Evolutionary conservation across 2,797 vertebrate genomes (phyloP).

Genomic region (Coregonus ussuriensis): DNA sequence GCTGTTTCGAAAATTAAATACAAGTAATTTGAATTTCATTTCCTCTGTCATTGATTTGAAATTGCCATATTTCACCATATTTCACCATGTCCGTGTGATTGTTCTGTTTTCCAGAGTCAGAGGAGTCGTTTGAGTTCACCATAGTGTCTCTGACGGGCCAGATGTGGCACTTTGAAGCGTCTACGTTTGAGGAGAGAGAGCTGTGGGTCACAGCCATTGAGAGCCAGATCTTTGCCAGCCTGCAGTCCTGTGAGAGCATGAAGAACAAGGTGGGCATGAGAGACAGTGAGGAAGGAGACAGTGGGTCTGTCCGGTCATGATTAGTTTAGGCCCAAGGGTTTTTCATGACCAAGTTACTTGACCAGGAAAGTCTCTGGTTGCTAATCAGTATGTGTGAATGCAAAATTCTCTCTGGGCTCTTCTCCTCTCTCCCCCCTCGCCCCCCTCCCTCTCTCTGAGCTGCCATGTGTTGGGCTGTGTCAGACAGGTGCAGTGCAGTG

Average conservation of each 20-base stretch:
- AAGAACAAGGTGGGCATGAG: constrained; percentile 86
- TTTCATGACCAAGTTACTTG: too few relatives aligned
- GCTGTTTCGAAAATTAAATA: neutral
- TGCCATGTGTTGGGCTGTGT: constrained; percentile 65
- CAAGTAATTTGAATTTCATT: neutral
- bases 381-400: neutral
- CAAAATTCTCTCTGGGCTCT: constrained; percentile 42
- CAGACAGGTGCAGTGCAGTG: constrained; percentile 73
- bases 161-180: constrained; percentile 97
- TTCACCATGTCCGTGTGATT: too few relatives aligned
- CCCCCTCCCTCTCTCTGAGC: constrained; percentile 4
- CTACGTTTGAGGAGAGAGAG: constrained; percentile 90
- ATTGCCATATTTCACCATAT: neutral
- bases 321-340: neutral
- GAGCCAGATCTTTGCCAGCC: constrained; percentile 96
- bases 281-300: neutral
- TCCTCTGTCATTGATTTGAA: too few relatives aligned
- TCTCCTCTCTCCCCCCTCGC: constrained; percentile 15
- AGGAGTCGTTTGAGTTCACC: constrained; percentile 94
- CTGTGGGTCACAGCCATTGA: constrained; percentile 96
- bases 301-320: neutral
- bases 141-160: constrained; percentile 95
- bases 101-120: constrained; percentile 80
- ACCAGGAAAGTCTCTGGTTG: neutral
- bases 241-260: constrained; percentile 95